phyloP scores from a whole-genome alignment of 2,113 vertebrate species.

The Sebastes fasciatus region DNA sequence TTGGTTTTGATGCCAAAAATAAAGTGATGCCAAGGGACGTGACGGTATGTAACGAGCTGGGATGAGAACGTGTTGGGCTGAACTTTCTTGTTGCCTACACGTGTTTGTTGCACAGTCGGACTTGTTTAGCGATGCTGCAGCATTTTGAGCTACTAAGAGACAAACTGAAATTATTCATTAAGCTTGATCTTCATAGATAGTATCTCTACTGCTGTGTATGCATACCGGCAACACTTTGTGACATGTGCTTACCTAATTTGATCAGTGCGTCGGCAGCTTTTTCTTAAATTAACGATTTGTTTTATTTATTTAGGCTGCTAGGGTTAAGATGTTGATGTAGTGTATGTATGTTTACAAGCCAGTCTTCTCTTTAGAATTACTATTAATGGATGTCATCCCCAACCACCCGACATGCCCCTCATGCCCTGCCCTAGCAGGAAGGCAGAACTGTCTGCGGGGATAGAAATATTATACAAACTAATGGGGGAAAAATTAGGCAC shows the following conservation, averaged over 20 bases:
- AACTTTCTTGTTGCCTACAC: neutral
- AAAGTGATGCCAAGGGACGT: no score
- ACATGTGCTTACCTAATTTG: neutral
- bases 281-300: neutral
- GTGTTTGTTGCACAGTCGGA: neutral
- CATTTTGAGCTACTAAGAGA: neutral
- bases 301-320: neutral
- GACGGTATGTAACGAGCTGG: no score
- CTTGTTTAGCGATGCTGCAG: neutral
- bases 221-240: neutral
- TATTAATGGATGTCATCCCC: conserved; percentile 6
- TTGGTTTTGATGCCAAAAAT: no score
- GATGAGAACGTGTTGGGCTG: no score
- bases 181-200: conserved; percentile 9
- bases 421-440: conserved; percentile 26
- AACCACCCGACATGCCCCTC: neutral
- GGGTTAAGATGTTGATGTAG: neutral
- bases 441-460: conserved; percentile 45
- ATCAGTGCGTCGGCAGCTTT: conserved; percentile 8
- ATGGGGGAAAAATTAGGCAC: conserved; percentile 55
- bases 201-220: neutral
- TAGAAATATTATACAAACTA: conserved; percentile 60
- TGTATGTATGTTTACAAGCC: neutral
- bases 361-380: neutral
- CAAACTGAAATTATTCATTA: neutral